phyloP scores from a whole-genome alignment of 2,888 invertebrate species.

The Dynastes hyllus region DNA sequence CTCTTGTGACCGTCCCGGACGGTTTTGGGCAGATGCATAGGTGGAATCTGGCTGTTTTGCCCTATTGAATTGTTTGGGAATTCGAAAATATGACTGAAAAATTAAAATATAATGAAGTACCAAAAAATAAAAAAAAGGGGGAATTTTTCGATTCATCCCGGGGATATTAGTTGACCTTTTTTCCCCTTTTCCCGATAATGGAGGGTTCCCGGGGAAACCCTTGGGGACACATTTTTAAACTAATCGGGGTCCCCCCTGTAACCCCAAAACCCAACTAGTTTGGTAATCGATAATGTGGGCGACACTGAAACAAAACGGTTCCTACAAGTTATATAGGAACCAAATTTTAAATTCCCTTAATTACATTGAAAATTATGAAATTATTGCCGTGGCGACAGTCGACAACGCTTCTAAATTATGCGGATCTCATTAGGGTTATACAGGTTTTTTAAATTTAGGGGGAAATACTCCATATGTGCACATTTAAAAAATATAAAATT shows the following conservation, averaged over 20 bases:
- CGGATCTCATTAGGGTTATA: too few relatives aligned
- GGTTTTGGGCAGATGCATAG: conserved; percentile 88
- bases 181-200: conserved; percentile 90
- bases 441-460: too few relatives aligned
- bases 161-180: conserved; percentile 72
- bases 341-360: too few relatives aligned
- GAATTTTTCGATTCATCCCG: conserved; percentile 50
- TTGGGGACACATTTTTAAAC: conserved; percentile 89
- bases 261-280: conserved; percentile 88
- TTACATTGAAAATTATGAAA: background rate
- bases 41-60: conserved; percentile 86
- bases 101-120: conserved; percentile 31
- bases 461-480: too few relatives aligned
- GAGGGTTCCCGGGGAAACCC: conserved; percentile 89
- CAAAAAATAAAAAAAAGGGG: conserved; percentile 37
- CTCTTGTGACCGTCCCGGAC: too few relatives aligned
- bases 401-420: background rate
- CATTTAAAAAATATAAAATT: too few relatives aligned
- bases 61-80: conserved; percentile 78
- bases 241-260: conserved; percentile 87
- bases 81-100: conserved; percentile 77
- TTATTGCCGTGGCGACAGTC: background rate
- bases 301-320: conserved; percentile 76
- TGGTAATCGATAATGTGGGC: conserved; percentile 88
- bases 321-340: background rate